A percentile compares a stretch with the other conserved stretches of the same genome.
Evolutionary conservation across 2,888 invertebrate genomes (phyloP).

Genomic region (Heliconius erato): DNA sequence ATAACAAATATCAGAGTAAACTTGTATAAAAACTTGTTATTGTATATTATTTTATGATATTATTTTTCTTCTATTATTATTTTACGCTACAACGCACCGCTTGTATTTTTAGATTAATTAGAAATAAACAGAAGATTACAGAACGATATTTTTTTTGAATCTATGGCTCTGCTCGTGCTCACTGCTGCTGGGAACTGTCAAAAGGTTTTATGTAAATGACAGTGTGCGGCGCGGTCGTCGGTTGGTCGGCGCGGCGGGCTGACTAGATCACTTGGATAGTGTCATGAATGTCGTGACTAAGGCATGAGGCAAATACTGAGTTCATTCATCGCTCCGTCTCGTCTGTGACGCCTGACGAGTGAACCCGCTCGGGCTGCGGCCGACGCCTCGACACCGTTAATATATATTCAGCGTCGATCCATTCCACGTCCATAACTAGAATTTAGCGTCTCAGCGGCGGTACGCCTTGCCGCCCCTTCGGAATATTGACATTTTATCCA

Average conservation of each 20-base stretch:
- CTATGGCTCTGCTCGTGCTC: constrained; percentile 3
- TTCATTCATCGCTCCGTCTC: constrained; percentile 52
- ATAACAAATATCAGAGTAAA: too few relatives aligned
- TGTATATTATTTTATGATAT: too few relatives aligned
- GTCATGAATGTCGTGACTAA: constrained; percentile 51
- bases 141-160: constrained; percentile 13
- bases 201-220: constrained; percentile 32
- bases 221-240: constrained; percentile 34
- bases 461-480: constrained; percentile 67
- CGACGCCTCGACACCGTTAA: constrained; percentile 74
- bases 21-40: too few relatives aligned
- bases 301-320: constrained; percentile 48
- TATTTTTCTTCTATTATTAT: too few relatives aligned
- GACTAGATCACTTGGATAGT: constrained; percentile 40
- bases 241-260: constrained; percentile 34
- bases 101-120: background rate
- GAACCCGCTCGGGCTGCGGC: constrained; percentile 64
- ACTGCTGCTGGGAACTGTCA: constrained; percentile 42
- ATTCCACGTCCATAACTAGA: constrained; percentile 71
- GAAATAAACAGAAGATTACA: background rate
- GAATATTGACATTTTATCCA: constrained; percentile 76
- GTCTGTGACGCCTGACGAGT: constrained; percentile 67
- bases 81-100: background rate
- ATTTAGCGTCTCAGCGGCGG: constrained; percentile 66
- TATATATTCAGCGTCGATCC: constrained; percentile 75